phyloP scores from a whole-genome alignment of 2,888 invertebrate genomes.

The Sthenelais limicola region DNA sequence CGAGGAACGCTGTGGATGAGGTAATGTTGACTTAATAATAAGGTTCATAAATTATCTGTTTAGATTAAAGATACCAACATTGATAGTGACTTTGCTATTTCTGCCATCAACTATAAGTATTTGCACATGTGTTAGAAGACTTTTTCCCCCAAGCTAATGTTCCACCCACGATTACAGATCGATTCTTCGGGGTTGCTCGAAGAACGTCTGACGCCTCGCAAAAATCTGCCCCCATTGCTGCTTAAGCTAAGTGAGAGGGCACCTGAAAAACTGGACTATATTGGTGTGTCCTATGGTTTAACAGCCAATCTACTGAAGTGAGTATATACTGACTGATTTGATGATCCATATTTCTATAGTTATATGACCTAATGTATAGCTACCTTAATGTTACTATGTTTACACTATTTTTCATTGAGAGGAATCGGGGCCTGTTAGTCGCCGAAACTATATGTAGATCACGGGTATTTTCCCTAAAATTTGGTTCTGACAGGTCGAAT shows the following conservation, averaged over 20 bases:
- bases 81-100: background rate
- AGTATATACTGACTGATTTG: constrained; percentile 35
- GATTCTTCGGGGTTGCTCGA: constrained; percentile 80
- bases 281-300: constrained; percentile 95
- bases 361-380: no score
- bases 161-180: no score
- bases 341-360: background rate
- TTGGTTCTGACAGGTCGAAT: no score
- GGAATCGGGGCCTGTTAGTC: no score
- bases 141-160: background rate
- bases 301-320: constrained; percentile 89
- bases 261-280: constrained; percentile 83
- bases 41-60: no score
- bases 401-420: no score
- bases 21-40: no score
- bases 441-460: no score
- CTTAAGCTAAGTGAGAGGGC: constrained; percentile 86
- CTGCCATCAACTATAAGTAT: background rate
- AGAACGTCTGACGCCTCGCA: constrained; percentile 83
- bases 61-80: no score
- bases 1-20: constrained; percentile 47
- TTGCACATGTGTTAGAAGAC: background rate
- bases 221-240: constrained; percentile 88
- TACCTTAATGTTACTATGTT: no score
- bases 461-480: no score